These are phyloP conservation scores for Heliconius erato DNA, from an alignment of 2,888 invertebrate genomes.

Conservation along the genomic window DNA sequence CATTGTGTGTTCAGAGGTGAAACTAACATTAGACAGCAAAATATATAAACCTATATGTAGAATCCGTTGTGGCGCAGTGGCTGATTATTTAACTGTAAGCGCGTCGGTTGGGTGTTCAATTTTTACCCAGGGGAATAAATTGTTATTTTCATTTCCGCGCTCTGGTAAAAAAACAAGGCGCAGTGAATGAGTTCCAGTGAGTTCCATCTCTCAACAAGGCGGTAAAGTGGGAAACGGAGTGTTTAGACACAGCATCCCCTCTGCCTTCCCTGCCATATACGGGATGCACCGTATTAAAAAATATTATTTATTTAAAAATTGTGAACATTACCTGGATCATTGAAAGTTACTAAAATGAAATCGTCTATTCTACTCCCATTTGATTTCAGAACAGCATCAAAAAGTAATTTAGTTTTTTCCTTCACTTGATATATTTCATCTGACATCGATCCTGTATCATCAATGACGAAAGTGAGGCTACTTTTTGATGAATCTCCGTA, in stretches of 20 bases:
- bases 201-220: not conserved
- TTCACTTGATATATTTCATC: conserved; percentile 68
- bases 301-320: not conserved
- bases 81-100: too few relatives aligned
- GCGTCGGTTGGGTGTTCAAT: too few relatives aligned
- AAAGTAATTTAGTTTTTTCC: conserved; percentile 60
- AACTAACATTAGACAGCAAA: too few relatives aligned
- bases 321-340: conserved; percentile 68
- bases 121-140: too few relatives aligned
- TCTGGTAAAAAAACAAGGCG: too few relatives aligned
- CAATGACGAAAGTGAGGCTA: conserved; percentile 72
- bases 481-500: conserved; percentile 57
- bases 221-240: not conserved
- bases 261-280: not conserved
- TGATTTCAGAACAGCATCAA: conserved; percentile 65
- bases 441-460: conserved; percentile 68
- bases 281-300: not conserved
- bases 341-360: conserved; percentile 72
- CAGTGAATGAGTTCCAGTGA: too few relatives aligned
- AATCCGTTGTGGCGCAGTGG: too few relatives aligned
- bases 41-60: too few relatives aligned
- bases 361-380: conserved; percentile 67
- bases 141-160: too few relatives aligned
- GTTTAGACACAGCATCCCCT: not conserved
- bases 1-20: too few relatives aligned